phyloP scores from a whole-genome alignment of 2,113 vertebrate species.

The Rattus rattus region DNA sequence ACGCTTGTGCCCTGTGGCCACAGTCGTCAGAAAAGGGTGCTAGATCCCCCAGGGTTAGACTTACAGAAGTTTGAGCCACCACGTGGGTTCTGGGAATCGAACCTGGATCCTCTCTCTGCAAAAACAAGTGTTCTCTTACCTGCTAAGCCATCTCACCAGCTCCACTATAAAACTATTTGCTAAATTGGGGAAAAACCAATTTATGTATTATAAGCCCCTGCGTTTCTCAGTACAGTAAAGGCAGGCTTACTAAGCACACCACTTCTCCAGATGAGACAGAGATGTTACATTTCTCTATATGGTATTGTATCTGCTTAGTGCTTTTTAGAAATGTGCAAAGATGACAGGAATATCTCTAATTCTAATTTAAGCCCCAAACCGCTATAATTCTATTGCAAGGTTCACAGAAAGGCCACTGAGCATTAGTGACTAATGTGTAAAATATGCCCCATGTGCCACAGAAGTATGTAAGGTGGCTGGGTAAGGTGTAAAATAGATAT shows the following conservation, averaged over 20 bases:
- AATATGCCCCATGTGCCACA: not conserved
- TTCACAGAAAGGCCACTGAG: not conserved
- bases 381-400: not conserved
- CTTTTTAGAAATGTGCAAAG: not conserved
- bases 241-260: not conserved
- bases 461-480: not conserved
- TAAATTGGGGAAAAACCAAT: not conserved
- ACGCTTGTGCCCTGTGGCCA: not conserved
- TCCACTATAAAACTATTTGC: not conserved
- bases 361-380: slow-evolving; percentile 16
- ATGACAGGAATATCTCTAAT: not conserved
- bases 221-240: not conserved
- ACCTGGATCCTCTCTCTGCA: not conserved
- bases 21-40: not conserved
- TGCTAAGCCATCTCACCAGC: not conserved
- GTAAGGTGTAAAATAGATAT: slow-evolving; percentile 39
- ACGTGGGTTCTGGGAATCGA: not conserved
- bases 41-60: not conserved
- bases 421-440: not conserved
- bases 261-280: not conserved
- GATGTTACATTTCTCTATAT: not conserved
- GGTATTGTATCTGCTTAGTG: not conserved
- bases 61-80: not conserved
- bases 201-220: not conserved
- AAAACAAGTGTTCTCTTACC: not conserved